Base-by-base conservation (phyloP, 2,113 vertebrate genomes). In the Syrmaticus mikado region DNA sequence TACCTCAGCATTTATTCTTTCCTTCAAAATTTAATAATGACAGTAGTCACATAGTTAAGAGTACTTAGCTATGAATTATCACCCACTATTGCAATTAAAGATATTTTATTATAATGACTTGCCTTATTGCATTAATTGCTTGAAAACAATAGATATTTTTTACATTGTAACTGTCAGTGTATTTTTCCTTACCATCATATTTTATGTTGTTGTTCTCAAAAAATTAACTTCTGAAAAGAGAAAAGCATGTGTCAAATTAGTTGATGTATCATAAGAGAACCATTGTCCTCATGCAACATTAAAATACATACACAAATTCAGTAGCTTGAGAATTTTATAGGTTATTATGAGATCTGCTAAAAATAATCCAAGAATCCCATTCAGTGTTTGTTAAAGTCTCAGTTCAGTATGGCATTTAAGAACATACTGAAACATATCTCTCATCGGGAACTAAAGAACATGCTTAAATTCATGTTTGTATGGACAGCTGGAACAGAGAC, bases 181-280 rank as follows among this genome's bases (percentile, higher is more conserved):
- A 36, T 30, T 87, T 45, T 71, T 97, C 81, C 80, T 94, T 70
- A 80, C 55, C 71, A 92, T 94, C 90, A 93, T 77, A 53, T 22
- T 82, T 94, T 80, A 61, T 82, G 78, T 50, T 41, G 19, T 53
- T 91, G 30, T 70, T 81, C 41, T 71, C 50, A 70, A 82, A 95
- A 93, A 89, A 67, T 32, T 68, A 89, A 65, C 48, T 75, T 86
- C 28, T 34, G 43, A 85, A 91, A 92, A 89, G 65, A 86, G 68
- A 91, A 85, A 76, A 90, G 10, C 19, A 32, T 73, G 45, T 89
- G 48, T 90, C 76, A 80, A 64, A 90, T 89, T 85, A 80, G 40
- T 80, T 46, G 40, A 8, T 57, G 17, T 41, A 81, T 77, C 57
- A 46, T 48, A 85, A 83, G 3, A 88, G 25, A 72, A 64, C 85